phyloP scores from a whole-genome alignment of 2,113 vertebrate species.

The Sprattus sprattus region DNA sequence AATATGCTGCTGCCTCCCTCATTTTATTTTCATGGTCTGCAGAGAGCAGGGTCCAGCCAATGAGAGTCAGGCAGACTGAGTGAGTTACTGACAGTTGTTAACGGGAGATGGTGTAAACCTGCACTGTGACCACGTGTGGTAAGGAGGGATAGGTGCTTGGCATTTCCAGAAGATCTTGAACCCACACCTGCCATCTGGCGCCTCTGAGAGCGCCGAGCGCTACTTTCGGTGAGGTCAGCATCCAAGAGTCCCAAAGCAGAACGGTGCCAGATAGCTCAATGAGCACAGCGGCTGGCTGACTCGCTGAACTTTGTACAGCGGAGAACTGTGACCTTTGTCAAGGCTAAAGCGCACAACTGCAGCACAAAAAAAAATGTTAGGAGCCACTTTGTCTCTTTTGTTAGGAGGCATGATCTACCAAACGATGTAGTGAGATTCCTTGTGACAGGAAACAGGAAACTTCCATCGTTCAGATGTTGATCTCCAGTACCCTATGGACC shows the following conservation, averaged over 20 bases:
- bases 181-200: background rate
- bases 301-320: background rate
- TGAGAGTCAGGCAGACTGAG: background rate
- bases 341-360: background rate
- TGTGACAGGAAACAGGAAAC: background rate
- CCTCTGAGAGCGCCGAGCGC: background rate
- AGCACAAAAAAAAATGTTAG: background rate
- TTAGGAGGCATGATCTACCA: background rate
- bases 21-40: too few relatives aligned
- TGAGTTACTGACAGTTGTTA: background rate
- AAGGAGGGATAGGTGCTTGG: background rate
- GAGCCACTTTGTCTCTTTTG: background rate
- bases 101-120: background rate
- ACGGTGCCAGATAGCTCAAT: background rate
- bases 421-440: background rate
- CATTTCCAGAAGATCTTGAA: background rate
- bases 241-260: background rate
- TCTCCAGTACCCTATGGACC: background rate
- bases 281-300: background rate
- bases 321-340: background rate
- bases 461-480: background rate
- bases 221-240: background rate
- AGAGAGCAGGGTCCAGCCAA: background rate
- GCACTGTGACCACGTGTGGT: background rate
- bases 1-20: background rate